Percentiles rank a stretch among this genome's conserved stretches.
These are phyloP conservation scores for Thamnophis elegans DNA, from an alignment of 2,797 vertebrate species.

Conservation along the genomic window DNA sequence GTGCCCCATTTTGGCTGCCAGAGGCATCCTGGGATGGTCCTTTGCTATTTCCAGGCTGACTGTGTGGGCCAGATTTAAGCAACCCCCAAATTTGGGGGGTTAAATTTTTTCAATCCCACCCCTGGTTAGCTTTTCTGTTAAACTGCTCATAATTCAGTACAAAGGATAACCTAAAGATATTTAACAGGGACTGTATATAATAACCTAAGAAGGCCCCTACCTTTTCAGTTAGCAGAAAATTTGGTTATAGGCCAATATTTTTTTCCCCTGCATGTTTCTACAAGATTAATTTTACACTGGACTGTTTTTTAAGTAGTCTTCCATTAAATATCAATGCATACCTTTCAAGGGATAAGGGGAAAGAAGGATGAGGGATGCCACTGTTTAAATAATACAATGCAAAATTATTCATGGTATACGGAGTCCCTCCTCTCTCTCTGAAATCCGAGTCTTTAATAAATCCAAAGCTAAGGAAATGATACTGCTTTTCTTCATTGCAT, in stretches of 20 bases:
- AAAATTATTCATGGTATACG: not conserved
- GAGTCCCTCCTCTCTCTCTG: not conserved
- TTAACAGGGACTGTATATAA: too few relatives aligned
- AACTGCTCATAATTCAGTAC: too few relatives aligned
- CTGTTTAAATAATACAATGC: not conserved
- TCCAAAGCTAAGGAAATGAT: not conserved
- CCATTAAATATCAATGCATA: not conserved
- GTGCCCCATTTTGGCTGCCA: too few relatives aligned
- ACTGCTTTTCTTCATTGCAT: not conserved
- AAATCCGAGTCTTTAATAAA: not conserved
- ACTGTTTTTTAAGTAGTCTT: not conserved
- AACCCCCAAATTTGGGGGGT: too few relatives aligned
- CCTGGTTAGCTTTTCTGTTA: too few relatives aligned
- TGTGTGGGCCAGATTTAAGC: too few relatives aligned
- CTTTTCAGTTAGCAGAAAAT: not conserved
- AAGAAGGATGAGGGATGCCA: not conserved
- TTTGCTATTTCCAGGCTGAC: too few relatives aligned
- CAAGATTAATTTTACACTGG: not conserved
- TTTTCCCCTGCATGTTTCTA: not conserved
- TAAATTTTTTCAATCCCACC: too few relatives aligned
- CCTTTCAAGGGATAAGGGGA: not conserved
- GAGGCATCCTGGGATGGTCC: too few relatives aligned
- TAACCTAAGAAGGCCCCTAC: not conserved
- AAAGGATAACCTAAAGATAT: too few relatives aligned
- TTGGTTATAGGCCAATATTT: conserved; percentile 1